Conservation (phyloP, 2,888 invertebrate species). For the Amphiduros pacificus region DNA sequence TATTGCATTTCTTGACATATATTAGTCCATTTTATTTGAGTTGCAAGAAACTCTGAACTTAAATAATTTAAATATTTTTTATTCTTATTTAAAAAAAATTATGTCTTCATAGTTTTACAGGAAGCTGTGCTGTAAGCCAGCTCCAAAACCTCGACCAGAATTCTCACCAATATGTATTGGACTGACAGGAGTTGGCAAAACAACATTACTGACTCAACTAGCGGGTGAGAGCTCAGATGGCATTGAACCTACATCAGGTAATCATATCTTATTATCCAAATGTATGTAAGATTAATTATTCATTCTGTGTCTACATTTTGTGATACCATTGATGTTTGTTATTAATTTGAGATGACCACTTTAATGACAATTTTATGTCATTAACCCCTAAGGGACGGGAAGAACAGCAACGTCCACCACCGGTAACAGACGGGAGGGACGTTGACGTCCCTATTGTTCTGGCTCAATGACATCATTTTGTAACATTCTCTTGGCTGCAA, state of each 20-base stretch:
- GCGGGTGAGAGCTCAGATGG: conserved; percentile 49
- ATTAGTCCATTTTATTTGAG: too few relatives aligned
- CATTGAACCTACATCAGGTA: conserved; percentile 53
- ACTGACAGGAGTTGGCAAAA: conserved; percentile 49
- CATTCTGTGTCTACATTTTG: not conserved
- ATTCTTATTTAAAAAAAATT: not conserved
- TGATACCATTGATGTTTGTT: conserved; percentile 1
- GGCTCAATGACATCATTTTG: too few relatives aligned
- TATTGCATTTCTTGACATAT: too few relatives aligned
- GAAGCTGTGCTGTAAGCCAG: conserved; percentile 45
- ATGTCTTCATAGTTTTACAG: conserved; percentile 37
- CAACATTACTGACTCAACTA: conserved; percentile 45
- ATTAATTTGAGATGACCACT: not conserved
- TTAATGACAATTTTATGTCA: too few relatives aligned
- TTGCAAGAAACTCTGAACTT: too few relatives aligned
- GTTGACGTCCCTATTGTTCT: too few relatives aligned
- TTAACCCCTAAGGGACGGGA: too few relatives aligned
- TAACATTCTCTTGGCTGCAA: too few relatives aligned
- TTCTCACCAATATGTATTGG: conserved; percentile 52
- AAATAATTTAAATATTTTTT: too few relatives aligned
- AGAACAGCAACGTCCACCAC: too few relatives aligned
- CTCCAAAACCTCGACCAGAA: conserved; percentile 44
- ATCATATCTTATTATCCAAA: too few relatives aligned
- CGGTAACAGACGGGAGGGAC: too few relatives aligned
- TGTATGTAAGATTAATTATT: not conserved